These are phyloP conservation scores for Polydesmus complanatus DNA, from an alignment of 2,888 invertebrate genomes.

Conservation along the genomic window DNA sequence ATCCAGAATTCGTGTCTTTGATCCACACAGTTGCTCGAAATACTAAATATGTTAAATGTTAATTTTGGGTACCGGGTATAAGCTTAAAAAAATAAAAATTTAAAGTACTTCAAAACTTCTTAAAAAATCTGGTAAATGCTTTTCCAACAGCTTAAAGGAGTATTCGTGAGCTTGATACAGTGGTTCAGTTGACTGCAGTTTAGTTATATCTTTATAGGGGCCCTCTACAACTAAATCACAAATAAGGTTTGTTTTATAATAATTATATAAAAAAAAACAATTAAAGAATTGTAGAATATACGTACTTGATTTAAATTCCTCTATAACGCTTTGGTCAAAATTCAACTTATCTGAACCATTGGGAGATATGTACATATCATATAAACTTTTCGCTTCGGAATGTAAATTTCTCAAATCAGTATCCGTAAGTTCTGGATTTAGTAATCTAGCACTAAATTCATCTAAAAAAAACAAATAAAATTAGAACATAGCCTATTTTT, in stretches of 20 bases:
- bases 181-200: conserved; percentile 31
- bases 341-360: conserved; percentile 31
- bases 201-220: conserved; percentile 28
- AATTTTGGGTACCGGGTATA: background rate
- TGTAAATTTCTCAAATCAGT: conserved; percentile 30
- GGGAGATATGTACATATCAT: conserved; percentile 30
- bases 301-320: conserved; percentile 29
- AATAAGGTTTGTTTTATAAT: background rate
- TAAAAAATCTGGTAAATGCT: conserved; percentile 33
- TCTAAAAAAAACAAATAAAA: conserved; percentile 24
- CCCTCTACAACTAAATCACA: conserved; percentile 29
- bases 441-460: conserved; percentile 32
- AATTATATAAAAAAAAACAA: background rate
- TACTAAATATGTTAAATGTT: conserved; percentile 16
- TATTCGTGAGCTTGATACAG: conserved; percentile 35
- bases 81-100: background rate
- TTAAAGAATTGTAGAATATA: background rate
- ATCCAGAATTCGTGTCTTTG: conserved; percentile 9
- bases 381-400: conserved; percentile 29
- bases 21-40: conserved; percentile 20
- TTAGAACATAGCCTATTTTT: background rate
- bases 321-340: conserved; percentile 31
- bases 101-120: conserved; percentile 31
- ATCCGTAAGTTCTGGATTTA: conserved; percentile 32
- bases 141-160: conserved; percentile 32